Evolutionary conservation across 2,888 invertebrate genomes (phyloP).

Genomic region (Melikaiella ostensackeni): DNA sequence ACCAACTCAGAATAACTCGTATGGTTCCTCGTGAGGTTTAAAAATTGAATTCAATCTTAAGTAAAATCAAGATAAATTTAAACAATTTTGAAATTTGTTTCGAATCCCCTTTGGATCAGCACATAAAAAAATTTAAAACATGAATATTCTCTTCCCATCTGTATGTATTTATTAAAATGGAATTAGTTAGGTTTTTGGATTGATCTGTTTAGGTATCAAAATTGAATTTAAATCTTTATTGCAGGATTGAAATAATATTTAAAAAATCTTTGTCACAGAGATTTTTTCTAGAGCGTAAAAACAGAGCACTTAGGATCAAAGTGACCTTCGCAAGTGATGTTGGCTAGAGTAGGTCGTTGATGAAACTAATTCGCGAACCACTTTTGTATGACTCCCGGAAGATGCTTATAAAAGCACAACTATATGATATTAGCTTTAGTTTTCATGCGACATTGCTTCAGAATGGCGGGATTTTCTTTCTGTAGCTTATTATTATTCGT

Average conservation of each 20-base stretch:
- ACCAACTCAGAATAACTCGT: background rate
- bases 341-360: conserved; percentile 30
- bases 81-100: background rate
- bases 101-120: too few relatives aligned
- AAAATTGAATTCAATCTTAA: background rate
- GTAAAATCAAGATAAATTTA: background rate
- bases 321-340: conserved; percentile 28
- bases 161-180: too few relatives aligned
- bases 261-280: background rate
- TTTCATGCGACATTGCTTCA: conserved; percentile 51
- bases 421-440: conserved; percentile 51
- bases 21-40: background rate
- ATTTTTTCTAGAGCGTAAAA: conserved; percentile 23
- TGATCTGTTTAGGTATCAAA: background rate
- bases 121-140: too few relatives aligned
- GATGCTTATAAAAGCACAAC: conserved; percentile 55
- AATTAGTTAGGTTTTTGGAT: too few relatives aligned
- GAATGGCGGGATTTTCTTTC: conserved; percentile 49
- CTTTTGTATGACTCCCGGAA: conserved; percentile 48
- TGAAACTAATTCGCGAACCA: conserved; percentile 36
- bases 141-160: too few relatives aligned
- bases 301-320: conserved; percentile 12
- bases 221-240: background rate
- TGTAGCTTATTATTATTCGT: conserved; percentile 41
- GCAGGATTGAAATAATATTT: background rate